These are phyloP conservation scores for Chrysolina haemoptera DNA, from an alignment of 2,888 invertebrate genomes.

Conservation along the genomic window DNA sequence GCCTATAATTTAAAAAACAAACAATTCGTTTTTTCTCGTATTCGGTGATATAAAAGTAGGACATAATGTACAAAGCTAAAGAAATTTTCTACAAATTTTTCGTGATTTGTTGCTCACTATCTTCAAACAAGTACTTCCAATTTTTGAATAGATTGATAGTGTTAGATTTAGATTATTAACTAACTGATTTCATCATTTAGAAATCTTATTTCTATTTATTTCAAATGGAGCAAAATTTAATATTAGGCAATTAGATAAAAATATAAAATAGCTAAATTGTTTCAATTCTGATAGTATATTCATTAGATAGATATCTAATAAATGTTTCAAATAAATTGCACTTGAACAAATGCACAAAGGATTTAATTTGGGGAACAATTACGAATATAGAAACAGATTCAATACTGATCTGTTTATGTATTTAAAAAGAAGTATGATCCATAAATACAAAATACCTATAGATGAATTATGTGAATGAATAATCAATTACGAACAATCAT, in stretches of 20 bases:
- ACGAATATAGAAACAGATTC: conserved; percentile 25
- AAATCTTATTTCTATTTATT: conserved; percentile 8
- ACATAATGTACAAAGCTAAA: conserved; percentile 1
- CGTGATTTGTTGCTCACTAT: conserved; percentile 47
- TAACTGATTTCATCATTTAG: conserved; percentile 14
- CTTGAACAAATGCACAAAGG: conserved; percentile 47
- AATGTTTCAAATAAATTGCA: conserved; percentile 45
- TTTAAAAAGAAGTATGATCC: conserved; percentile 7
- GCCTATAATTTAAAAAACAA: too few species aligned
- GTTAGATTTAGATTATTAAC: conserved; percentile 10
- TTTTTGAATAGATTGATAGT: conserved; percentile 32
- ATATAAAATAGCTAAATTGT: conserved; percentile 7
- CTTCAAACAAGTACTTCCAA: conserved; percentile 46
- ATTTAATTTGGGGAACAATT: conserved; percentile 38
- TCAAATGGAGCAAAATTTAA: conserved; percentile 12
- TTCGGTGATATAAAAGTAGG: neutral
- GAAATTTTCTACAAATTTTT: conserved; percentile 41
- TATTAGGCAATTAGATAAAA: conserved; percentile 12
- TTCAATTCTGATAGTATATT: conserved; percentile 24
- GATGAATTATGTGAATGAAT: conserved; percentile 44
- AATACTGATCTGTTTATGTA: neutral
- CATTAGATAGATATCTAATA: conserved; percentile 37
- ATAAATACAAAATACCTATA: conserved; percentile 37
- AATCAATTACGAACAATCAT: conserved; percentile 54
- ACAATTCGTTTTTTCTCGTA: too few species aligned